These are phyloP conservation scores for human DNA, from an alignment of 2,113 vertebrate species.

Conservation along the genomic window GRCh38 chr12:105579501-105580000, in stretches of 20 bases:
- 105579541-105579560: neutral
- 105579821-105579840: neutral
- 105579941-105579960: neutral
- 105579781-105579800: neutral
- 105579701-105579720: neutral
- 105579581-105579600: neutral
- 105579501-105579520: neutral
- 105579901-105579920: neutral
- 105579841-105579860: neutral
- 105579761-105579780: neutral
- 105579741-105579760: neutral
- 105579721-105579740: neutral
- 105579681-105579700: neutral
- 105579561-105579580: neutral
- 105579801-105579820: neutral
- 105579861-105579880: neutral
- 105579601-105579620: neutral
- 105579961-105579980: neutral
- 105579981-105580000: neutral
- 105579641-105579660: neutral
- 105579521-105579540: neutral
- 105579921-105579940: neutral
- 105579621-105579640: neutral
- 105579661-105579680: neutral
- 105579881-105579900: no score